These are phyloP conservation scores for Enteromius mattozi DNA, from an alignment of 2,797 vertebrate genomes.

Conservation along the genomic window DNA sequence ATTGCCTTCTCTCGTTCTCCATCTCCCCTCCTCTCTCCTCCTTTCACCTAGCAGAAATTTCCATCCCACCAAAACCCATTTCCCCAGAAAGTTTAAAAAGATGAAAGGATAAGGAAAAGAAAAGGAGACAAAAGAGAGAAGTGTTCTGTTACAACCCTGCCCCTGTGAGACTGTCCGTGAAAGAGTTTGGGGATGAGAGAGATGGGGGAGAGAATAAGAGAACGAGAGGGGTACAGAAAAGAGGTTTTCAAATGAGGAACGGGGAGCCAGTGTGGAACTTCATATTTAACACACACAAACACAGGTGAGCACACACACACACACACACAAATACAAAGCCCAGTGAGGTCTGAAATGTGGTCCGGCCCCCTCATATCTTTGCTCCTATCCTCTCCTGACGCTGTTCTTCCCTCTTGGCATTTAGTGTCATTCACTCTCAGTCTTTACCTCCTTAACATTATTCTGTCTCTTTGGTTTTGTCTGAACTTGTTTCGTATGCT, in stretches of 20 bases:
- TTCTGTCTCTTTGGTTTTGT: slow-evolving; percentile 72
- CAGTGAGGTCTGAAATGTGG: slow-evolving; percentile 33
- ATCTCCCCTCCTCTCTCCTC: slow-evolving; percentile 66
- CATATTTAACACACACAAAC: slow-evolving; percentile 46
- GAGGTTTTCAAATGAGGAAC: slow-evolving; percentile 68
- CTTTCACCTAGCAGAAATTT: slow-evolving; percentile 76
- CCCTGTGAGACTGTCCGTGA: slow-evolving; percentile 79
- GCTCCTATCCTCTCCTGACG: slow-evolving; percentile 48
- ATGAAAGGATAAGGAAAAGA: slow-evolving; percentile 84
- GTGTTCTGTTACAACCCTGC: slow-evolving; percentile 79
- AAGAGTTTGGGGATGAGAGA: slow-evolving; percentile 79
- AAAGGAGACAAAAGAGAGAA: slow-evolving; percentile 78
- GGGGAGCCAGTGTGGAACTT: slow-evolving; percentile 71
- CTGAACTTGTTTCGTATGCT: slow-evolving; percentile 76
- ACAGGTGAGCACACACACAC: slow-evolving; percentile 9
- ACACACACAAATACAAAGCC: slow-evolving; percentile 30
- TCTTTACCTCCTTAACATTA: slow-evolving; percentile 72
- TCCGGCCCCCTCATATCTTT: slow-evolving; percentile 48
- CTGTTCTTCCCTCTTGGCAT: slow-evolving; percentile 70
- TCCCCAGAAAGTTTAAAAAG: slow-evolving; percentile 80
- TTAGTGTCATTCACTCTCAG: slow-evolving; percentile 74
- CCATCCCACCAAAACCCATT: slow-evolving; percentile 77
- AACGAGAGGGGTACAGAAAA: slow-evolving; percentile 68
- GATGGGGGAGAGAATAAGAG: slow-evolving; percentile 68
- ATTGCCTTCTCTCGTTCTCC: slow-evolving; percentile 38